Conservation (phyloP, 2,888 invertebrate species). For the Scelioninae gen. 1 region DNA sequence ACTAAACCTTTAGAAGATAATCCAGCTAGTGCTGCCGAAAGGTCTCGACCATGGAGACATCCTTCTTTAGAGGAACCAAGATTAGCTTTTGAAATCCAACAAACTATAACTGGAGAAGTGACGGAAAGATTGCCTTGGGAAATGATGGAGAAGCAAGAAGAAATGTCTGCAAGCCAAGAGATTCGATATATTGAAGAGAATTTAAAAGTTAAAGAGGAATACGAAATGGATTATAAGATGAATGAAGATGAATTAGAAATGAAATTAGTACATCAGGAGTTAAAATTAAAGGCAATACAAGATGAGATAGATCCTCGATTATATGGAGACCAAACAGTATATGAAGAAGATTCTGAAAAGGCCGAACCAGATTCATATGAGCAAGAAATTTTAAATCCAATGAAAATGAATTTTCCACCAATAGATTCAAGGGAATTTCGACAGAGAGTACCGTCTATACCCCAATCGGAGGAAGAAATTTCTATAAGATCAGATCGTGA, state of each 20-base stretch:
- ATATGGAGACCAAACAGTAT: constrained; percentile 74
- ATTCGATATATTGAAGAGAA: constrained; percentile 75
- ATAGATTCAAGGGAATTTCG: constrained; percentile 78
- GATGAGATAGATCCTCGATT: constrained; percentile 75
- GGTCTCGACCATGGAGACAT: constrained; percentile 81
- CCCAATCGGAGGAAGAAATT: constrained; percentile 74
- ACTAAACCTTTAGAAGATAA: constrained; percentile 75
- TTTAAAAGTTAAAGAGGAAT: constrained; percentile 52
- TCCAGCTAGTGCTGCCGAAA: constrained; percentile 73
- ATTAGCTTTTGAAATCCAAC: constrained; percentile 76
- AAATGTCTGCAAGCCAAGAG: constrained; percentile 69
- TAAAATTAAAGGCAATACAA: constrained; percentile 50
- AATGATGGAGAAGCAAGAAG: constrained; percentile 41
- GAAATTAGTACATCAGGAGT: constrained; percentile 49
- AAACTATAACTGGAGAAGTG: constrained; percentile 70
- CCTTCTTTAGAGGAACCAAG: constrained; percentile 81
- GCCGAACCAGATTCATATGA: constrained; percentile 60
- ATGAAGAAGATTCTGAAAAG: constrained; percentile 70
- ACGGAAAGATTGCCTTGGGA: constrained; percentile 75
- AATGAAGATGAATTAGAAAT: constrained; percentile 48
- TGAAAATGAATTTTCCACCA: constrained; percentile 72
- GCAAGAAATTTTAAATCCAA: constrained; percentile 56
- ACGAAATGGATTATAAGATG: constrained; percentile 40
- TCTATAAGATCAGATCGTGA: constrained; percentile 84
- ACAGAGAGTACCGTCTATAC: constrained; percentile 43